Percentiles rank a stretch among this genome's conserved stretches.
Evolutionary conservation across 2,888 invertebrate genomes (phyloP).

Genomic region (Drosophila atroscutellata): DNA sequence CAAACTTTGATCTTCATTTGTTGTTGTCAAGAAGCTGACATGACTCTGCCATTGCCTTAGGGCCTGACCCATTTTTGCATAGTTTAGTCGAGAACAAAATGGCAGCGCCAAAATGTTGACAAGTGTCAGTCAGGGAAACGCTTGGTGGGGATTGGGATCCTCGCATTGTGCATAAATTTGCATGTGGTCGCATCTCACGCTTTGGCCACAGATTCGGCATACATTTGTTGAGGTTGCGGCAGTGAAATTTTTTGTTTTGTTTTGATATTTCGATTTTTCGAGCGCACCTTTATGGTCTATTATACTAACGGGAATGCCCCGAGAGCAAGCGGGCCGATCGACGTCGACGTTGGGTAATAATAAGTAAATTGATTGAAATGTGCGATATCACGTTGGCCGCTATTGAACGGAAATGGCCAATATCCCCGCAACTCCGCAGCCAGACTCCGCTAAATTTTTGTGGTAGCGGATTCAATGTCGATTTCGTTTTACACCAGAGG

Average conservation of each 20-base stretch:
- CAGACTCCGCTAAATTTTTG: slow-evolving; percentile 44
- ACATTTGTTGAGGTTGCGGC: slow-evolving; percentile 37
- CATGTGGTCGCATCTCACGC: slow-evolving; percentile 76
- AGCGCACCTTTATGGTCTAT: slow-evolving; percentile 80
- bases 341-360: slow-evolving; percentile 57
- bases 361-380: slow-evolving; percentile 79
- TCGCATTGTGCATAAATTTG: slow-evolving; percentile 62
- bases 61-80: slow-evolving; percentile 75
- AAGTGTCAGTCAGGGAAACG: slow-evolving; percentile 74
- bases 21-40: slow-evolving; percentile 76
- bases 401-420: slow-evolving; percentile 70
- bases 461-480: slow-evolving; percentile 80
- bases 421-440: slow-evolving; percentile 5
- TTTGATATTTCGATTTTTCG: slow-evolving; percentile 37
- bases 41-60: slow-evolving; percentile 68
- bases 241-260: slow-evolving; percentile 58
- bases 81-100: slow-evolving; percentile 71
- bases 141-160: slow-evolving; percentile 18
- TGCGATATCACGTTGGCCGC: slow-evolving; percentile 78
- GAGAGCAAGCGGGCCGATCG: slow-evolving; percentile 54
- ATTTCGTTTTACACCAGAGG: slow-evolving; percentile 78
- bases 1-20: slow-evolving; percentile 76
- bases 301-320: slow-evolving; percentile 79
- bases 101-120: slow-evolving; percentile 68
- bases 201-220: slow-evolving; percentile 42